A percentile compares a stretch with the other conserved stretches of the same genome.
Evolutionary conservation across 2,797 vertebrate species (phyloP).

Genomic region (Sebastes iracundus): DNA sequence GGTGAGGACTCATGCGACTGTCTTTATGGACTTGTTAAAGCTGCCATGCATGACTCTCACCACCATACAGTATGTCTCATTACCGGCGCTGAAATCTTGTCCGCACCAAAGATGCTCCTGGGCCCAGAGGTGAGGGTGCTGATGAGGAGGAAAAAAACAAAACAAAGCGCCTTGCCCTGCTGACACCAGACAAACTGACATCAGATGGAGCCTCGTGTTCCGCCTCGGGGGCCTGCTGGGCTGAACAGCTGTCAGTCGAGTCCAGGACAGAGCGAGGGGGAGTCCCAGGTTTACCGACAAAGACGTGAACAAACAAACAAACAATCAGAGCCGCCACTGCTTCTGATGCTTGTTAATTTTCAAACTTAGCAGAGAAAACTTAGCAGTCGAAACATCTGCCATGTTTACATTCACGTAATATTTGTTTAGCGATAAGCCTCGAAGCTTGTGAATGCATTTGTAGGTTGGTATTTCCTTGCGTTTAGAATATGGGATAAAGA

Average conservation of each 20-base stretch:
- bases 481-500: background rate
- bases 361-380: background rate
- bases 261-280: constrained; percentile 28
- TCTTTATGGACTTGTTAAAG: constrained; percentile 51
- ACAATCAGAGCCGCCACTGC: background rate
- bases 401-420: background rate
- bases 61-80: constrained; percentile 38
- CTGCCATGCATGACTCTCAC: constrained; percentile 33
- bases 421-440: background rate
- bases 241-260: constrained; percentile 69
- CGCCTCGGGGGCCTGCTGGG: constrained; percentile 62
- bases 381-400: constrained; percentile 1
- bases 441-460: background rate
- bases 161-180: constrained; percentile 65
- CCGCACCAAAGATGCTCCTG: constrained; percentile 24
- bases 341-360: background rate
- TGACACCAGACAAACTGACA: constrained; percentile 74
- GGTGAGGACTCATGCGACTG: constrained; percentile 24
- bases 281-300: constrained; percentile 50
- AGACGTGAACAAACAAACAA: constrained; percentile 32
- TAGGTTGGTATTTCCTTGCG: background rate
- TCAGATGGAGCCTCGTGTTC: constrained; percentile 66
- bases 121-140: constrained; percentile 53
- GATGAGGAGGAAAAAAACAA: constrained; percentile 46
- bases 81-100: constrained; percentile 30